Percentiles rank a stretch among this genome's conserved stretches.
phyloP scores from a whole-genome alignment of 2,113 vertebrate genomes.

The Heterotis niloticus region DNA sequence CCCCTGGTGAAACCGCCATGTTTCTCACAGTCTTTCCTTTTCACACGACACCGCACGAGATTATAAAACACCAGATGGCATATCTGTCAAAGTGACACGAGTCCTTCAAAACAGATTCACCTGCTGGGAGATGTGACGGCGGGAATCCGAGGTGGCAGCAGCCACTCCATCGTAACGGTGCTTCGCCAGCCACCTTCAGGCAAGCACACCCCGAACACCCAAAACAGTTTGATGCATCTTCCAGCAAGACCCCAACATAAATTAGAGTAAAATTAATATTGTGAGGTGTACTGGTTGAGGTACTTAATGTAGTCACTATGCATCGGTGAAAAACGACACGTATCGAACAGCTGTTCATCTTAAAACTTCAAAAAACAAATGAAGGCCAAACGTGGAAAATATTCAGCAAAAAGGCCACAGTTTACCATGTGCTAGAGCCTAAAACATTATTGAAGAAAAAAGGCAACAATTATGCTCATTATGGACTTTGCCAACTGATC shows the following conservation, averaged over 20 bases:
- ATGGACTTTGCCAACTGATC: too few species aligned
- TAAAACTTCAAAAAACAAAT: too few species aligned
- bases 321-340: too few species aligned
- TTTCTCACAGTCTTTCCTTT: not conserved
- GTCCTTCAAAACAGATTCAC: not conserved
- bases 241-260: not conserved
- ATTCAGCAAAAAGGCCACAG: too few species aligned
- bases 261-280: not conserved
- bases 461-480: too few species aligned
- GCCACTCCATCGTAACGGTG: not conserved
- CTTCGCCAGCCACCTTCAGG: not conserved
- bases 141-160: not conserved
- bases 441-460: too few species aligned
- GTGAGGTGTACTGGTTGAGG: too few species aligned
- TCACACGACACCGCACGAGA: not conserved
- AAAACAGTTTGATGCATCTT: not conserved
- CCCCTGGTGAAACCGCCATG: not conserved
- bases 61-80: slow-evolving; percentile 15
- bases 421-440: too few species aligned
- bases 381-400: too few species aligned
- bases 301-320: too few species aligned
- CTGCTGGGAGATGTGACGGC: not conserved
- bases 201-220: not conserved
- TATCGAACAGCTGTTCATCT: too few species aligned
- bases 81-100: not conserved